Percentiles rank a stretch among this genome's conserved stretches.
Evolutionary conservation across 2,113 vertebrate species (phyloP).

Genomic region (Cinclus cinclus): DNA sequence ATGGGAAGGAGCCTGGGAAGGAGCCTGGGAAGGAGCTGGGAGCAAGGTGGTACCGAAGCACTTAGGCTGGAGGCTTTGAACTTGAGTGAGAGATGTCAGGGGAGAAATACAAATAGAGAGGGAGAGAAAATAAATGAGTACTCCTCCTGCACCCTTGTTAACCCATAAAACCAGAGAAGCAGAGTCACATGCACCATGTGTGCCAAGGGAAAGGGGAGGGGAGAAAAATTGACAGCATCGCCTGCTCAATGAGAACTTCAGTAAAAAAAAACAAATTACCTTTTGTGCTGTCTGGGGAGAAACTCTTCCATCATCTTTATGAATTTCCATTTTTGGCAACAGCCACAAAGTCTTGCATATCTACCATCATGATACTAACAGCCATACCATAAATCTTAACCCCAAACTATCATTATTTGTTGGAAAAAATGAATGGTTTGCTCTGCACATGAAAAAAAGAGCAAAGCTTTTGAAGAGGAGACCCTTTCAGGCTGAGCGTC

Average conservation of each 20-base stretch:
- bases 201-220: neutral
- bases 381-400: slow-evolving; percentile 42
- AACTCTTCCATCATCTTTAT: slow-evolving; percentile 43
- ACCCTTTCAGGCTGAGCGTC: neutral
- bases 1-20: neutral
- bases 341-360: slow-evolving; percentile 7
- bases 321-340: slow-evolving; percentile 30
- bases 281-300: slow-evolving; percentile 30
- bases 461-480: neutral
- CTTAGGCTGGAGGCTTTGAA: neutral
- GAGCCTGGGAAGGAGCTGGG: neutral
- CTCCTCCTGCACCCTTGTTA: neutral
- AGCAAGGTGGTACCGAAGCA: neutral
- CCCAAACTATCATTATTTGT: neutral
- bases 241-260: neutral
- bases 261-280: slow-evolving; percentile 2
- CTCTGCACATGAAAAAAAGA: neutral
- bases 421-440: slow-evolving; percentile 12
- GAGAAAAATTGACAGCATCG: neutral
- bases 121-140: neutral
- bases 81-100: neutral
- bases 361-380: slow-evolving; percentile 15
- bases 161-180: neutral
- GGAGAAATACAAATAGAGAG: neutral
- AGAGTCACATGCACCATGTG: neutral